Base-by-base conservation (phyloP, 92 coral and sea anemone genomes). In the Phenganax subtilis region DNA sequence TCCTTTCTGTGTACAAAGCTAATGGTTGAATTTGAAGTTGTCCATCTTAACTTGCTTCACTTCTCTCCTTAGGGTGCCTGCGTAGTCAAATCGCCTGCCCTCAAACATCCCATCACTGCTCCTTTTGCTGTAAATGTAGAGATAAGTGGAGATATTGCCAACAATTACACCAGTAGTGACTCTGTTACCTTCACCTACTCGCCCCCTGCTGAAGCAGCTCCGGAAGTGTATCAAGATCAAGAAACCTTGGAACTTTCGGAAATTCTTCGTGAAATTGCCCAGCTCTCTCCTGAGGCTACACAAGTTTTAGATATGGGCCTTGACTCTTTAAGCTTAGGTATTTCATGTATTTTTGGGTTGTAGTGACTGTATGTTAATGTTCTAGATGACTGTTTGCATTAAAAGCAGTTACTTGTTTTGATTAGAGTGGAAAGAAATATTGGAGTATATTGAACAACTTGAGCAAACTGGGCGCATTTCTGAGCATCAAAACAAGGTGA, bases 171-270 rank as follows among this genome's bases (percentile, higher is more conserved):
- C 79, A 88, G 87, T 84, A 94, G 98, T 85, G 98, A 94, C 55
- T 91, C 98, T 77, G 86, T 90, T 76, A 92, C 92, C 86, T 94
- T 94, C 85, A 94, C 96, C 56, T 94, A 94, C 91, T 83, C 80
- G 65, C 98, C 98, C 57, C 81, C 81, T 65, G 47, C 47, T 2
- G 87, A 65, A 10, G 62, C 47, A 51, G 57, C 82, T 27, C 8
- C 82, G 15, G 66, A 59, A 62, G 71, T 55, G 20, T 25, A 73
- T 57, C 14, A 55, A 51, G 30, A 15, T 15, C 29, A 67, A 8
- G 83, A 64, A 7, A 64, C 67, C 10, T 27, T 77, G 29, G 83
- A n/a, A 51, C 51, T 79, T 6, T 47, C 83, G 31, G 74, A 79
- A 47, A 51, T 79, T 2, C 67, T 79, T 47, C 57, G 68, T 52